A percentile compares a stretch with the other conserved stretches of the same genome.
Conservation (phyloP, 2,113 vertebrate species). For the Glaucomys volans region DNA sequence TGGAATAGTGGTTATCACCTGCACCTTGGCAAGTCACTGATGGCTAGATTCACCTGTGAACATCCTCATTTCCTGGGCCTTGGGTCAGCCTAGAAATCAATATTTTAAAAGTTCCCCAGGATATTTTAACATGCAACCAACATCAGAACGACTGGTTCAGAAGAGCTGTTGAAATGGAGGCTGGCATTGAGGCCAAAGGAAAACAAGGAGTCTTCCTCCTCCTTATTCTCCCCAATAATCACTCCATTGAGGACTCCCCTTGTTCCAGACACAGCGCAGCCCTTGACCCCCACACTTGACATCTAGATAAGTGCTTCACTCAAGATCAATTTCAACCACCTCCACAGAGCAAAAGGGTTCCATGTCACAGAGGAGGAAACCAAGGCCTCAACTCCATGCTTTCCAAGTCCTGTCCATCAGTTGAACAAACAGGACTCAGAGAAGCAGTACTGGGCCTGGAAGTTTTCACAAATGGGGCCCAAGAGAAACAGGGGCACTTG, state of each 20-base stretch:
- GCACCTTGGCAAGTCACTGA: accelerated
- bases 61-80: not conserved
- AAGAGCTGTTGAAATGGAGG: not conserved
- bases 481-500: accelerated
- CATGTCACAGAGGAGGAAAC: conserved; percentile 8
- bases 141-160: not conserved
- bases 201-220: not conserved
- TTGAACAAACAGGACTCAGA: not conserved
- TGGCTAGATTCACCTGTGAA: not conserved
- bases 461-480: not conserved
- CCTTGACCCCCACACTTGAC: not conserved
- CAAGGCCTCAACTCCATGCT: not conserved
- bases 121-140: not conserved
- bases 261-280: not conserved
- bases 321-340: not conserved
- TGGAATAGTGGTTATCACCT: not conserved
- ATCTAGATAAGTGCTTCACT: not conserved
- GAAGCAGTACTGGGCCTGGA: not conserved
- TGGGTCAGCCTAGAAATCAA: not conserved
- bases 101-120: not conserved
- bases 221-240: not conserved
- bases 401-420: not conserved
- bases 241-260: not conserved
- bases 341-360: not conserved
- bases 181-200: not conserved